Evolutionary conservation across 2,797 vertebrate genomes (phyloP), one percentile per base, ranked within the genome.

Genomic region (Aplochiton taeniatus): DNA sequence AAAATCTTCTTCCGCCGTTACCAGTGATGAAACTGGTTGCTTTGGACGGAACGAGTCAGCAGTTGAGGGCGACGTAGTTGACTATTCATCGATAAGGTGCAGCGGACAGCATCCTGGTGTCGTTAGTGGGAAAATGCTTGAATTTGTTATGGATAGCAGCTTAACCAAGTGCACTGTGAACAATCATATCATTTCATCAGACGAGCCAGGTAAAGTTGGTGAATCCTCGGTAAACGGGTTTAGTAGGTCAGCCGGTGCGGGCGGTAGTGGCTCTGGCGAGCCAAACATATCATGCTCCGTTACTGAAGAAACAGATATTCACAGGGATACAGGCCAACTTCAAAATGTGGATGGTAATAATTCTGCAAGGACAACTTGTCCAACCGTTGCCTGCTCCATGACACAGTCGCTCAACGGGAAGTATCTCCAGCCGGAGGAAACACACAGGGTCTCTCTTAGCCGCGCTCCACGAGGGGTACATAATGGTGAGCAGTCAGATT

Each of bases 251-350:
- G 60, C 58, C 11, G 50, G 56, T 44, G 63, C 68, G 62, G 65
- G 48, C n/a, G 12, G 45, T 58, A 63, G 62, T 66, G 71, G 69
- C 56, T 71, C 75, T 54, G 72, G 73, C 58, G 73, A 74, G 69
- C 68, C 58, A 73, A 58, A 61, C 63, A 73, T 61, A 56, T 49
- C 51, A 65, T 51, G 54, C 75, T 69, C 31, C 31, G 12, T 41
- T n/a, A 4, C 31, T 31, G 31, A 31, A 31, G 31, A 31, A 31
- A 31, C 2, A 31, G 31, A 31, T 31, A 31, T 31, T 31, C 31
- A 31, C 6, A 31, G 31, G 31, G 31, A 31, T 31, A 31, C 31
- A 31, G 31, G 2, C 6, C 31, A 31, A 31, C 2, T 31, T 31
- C 31, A 2, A 31, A 31, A 31, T 31, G 31, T 31, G 31, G 31